Base-by-base conservation (phyloP, 1,140 invertebrate species). In the Cydia splendana region DNA sequence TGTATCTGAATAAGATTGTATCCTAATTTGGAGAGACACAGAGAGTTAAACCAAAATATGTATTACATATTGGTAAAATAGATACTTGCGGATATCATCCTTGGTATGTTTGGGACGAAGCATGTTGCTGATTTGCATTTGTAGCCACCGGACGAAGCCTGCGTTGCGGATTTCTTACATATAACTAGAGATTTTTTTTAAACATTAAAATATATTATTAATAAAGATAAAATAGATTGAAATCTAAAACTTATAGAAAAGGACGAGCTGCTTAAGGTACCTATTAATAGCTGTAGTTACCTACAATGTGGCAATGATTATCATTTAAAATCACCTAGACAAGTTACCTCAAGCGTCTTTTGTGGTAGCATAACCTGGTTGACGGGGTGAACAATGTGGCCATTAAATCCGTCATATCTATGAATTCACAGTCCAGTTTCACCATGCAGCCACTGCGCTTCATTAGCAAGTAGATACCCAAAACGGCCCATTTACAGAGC, bases 401-500 rank as follows among this genome's bases (percentile, higher is more conserved):
- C 85, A 85, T 85, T 85, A 86, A 76, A 80, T 76, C 79, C 71
- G 81, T 85, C 87, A 90, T 87, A 88, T 86, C 86, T 87, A 82
- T 87, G 83, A 85, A 87, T 88, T 87, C 84, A 81, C 80, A 85
- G 84, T 86, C 83, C 79, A 87, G 85, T 90, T 91, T 86, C 82
- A 79, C 87, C 78, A 86, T 86, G 80, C 82, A 85, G 81, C 77
- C 79, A 42, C 80, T 75, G 67, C 77, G 83, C 85, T 91, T 91
- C 91, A 91, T 93, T 93, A 93, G 89, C 87, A 90, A 91, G 84
- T 87, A 86, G 89, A 91, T 91, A 87, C 85, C 90, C 88, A 88
- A 91, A 91, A 91, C 87, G 85, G 88, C 79, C 85, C 89, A 89
- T 89, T 87, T 91, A 87, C 86, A 87, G 87, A 88, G 85, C 82